Percentiles rank a stretch among this genome's conserved stretches.
These are phyloP conservation scores for Hoplias malabaricus DNA, from an alignment of 2,113 vertebrate genomes.

Conservation along the genomic window DNA sequence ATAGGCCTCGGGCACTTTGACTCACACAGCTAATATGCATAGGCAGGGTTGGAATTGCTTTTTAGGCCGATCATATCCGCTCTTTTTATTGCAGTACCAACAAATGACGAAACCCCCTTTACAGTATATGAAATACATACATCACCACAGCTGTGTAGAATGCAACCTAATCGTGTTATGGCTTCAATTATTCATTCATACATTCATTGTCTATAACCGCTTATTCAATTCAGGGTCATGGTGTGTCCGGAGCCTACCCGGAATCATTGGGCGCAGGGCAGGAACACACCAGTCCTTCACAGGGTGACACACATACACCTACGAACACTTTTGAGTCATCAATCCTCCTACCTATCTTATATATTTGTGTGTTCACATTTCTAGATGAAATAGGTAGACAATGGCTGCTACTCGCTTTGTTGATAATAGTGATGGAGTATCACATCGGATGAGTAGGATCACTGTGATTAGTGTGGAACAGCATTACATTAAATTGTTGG, in stretches of 20 bases:
- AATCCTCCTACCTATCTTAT: neutral
- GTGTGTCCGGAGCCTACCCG: no score
- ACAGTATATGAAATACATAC: neutral
- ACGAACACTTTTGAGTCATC: no score
- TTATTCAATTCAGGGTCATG: no score
- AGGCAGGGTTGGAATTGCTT: neutral
- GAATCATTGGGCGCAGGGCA: no score
- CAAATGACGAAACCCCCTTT: constrained; percentile 10
- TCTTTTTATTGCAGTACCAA: neutral
- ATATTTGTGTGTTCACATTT: neutral
- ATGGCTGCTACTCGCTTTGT: neutral
- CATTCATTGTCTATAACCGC: neutral
- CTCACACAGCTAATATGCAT: neutral
- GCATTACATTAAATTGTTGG: neutral
- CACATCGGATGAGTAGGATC: neutral
- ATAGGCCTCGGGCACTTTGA: neutral
- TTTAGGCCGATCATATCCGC: neutral
- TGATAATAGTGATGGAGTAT: neutral
- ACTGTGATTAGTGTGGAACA: neutral
- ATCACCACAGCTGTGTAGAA: neutral
- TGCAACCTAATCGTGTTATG: neutral
- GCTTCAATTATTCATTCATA: no score
- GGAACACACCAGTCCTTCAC: no score
- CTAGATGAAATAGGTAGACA: neutral
- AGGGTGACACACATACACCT: no score